Evolutionary conservation across 2,888 invertebrate genomes (phyloP), one percentile per base, ranked within the genome.

Genomic region (Odontothrips loti): DNA sequence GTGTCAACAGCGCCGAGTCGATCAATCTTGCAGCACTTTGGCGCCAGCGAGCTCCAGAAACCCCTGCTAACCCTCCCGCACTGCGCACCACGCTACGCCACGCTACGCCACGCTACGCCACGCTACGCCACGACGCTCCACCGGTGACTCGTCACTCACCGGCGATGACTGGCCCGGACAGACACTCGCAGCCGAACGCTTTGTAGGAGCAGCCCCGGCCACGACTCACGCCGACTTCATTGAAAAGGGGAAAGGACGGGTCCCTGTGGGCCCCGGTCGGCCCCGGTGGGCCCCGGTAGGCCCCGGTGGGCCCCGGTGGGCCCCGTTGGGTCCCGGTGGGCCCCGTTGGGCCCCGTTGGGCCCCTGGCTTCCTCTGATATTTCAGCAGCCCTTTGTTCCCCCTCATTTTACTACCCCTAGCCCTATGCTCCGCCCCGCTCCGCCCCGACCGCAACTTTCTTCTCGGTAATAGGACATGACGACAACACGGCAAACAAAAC

Each of bases 21-120:
- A 75, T 75, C 68, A 75, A 75, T 75, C 68, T 75, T 75, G 68
- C 68, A 75, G 68, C 68, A 75, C 68, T 23, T 75, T 75, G 68
- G 68, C 68, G 68, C 23, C 68, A 75, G 68, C 68, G 8, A 75
- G 68, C 27, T 27, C 27, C 58, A 20, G 51, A 20, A 12, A 51
- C 51, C 51, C 51, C 51, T 51, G 4, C 68, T 23, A 11, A 11
- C 68, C 68, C 68, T 23, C 23, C 68, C n/a, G 20, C n/a, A 1
- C 63, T 8, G 20, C n/a, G 1, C n/a, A 1, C 63, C n/a, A 1
- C 20, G 20, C 63, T 12, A 1, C 20, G 20, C 48, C n/a, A n/a
- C n/a, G n/a, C 51, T 10, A 10, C 51, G 51, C 51, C 9, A 10
- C 51, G 51, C 51, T 10, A 10, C 51, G 6, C 51, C 51, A 10